Base-by-base conservation (phyloP, 1,140 invertebrate genomes). In the Lethocerus indicus region DNA sequence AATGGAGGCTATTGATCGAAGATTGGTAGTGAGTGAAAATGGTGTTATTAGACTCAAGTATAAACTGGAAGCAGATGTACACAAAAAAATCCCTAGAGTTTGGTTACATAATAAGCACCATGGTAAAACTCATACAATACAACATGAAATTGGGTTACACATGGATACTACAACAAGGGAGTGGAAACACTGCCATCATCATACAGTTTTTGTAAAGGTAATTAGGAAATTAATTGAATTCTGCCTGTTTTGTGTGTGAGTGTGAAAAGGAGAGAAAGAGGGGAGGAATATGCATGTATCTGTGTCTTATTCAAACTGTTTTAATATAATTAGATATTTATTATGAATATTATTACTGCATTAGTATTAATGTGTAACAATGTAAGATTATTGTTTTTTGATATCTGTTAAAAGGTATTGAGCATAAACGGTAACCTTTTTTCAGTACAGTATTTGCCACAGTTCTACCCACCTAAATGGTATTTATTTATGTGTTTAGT, bases 21-120 rank as follows among this genome's bases (percentile, higher is more conserved):
- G 37, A 13, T n/a, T n/a, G n/a, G 5, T 49, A 24, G 23, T 46
- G 7, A 18, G 23, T 24, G 23, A 40, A 14, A 29, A 29, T 14
- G 50, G 47, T 13, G 27, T 44, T 27, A 67, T 84, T 14, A 71
- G 64, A 50, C 60, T 89, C 1, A 74, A 77, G 54, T 87, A 84
- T 63, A 72, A 72, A 7, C 79, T 90, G n/a, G 84, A 87, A 67
- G 85, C 84, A 0, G 87, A 90, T 67, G 83, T 81, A 2, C 71
- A 72, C n/a, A 80, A 79, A 56, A 87, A 86, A 59, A 83, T 84
- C 60, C 83, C 85, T 1, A 72, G 89, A 51, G 79, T 90, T 1
- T 83, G 78, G 66, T 87, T 92, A 58, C 72, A 71, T 25, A 51
- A 60, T 23, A 60, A 67, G 16, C 65, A 69, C 25, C 13, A 5